Evolutionary conservation across 2,888 invertebrate species (phyloP).

Genomic region (Cacoxenus indagator): DNA sequence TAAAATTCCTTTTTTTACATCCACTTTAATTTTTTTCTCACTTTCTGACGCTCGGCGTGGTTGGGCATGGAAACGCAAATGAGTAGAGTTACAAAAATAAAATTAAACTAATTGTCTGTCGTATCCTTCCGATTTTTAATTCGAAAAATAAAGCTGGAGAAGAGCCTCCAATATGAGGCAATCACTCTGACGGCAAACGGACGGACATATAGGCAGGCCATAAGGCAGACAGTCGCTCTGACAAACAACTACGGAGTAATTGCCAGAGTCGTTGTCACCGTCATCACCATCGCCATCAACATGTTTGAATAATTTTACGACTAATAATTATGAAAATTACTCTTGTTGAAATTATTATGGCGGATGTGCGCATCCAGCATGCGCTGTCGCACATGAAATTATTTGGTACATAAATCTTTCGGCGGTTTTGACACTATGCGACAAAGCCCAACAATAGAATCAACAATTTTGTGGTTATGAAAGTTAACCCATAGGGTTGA

Average conservation of each 20-base stretch:
- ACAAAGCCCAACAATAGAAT: constrained; percentile 18
- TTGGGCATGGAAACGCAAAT: constrained; percentile 18
- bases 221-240: constrained; percentile 34
- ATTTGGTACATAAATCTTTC: constrained; percentile 63
- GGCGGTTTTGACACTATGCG: constrained; percentile 57
- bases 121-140: constrained; percentile 64
- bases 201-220: constrained; percentile 45
- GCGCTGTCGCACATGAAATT: constrained; percentile 43
- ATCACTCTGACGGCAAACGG: constrained; percentile 25
- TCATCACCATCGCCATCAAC: not conserved
- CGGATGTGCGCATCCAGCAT: constrained; percentile 46
- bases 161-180: constrained; percentile 24
- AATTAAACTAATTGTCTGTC: constrained; percentile 62
- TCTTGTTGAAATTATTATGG: constrained; percentile 66
- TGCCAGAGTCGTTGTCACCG: constrained; percentile 26
- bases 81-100: constrained; percentile 29
- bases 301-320: constrained; percentile 56
- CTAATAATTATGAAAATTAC: constrained; percentile 65
- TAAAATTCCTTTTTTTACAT: constrained; percentile 45
- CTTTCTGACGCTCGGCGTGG: constrained; percentile 36
- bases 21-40: constrained; percentile 17
- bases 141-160: constrained; percentile 39
- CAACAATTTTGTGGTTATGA: constrained; percentile 31
- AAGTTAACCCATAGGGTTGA: not conserved
- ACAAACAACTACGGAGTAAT: constrained; percentile 45